Evolutionary conservation across 2,888 invertebrate species (phyloP), one percentile per base, ranked within the genome.

Genomic region (Hoplodrina blanda): DNA sequence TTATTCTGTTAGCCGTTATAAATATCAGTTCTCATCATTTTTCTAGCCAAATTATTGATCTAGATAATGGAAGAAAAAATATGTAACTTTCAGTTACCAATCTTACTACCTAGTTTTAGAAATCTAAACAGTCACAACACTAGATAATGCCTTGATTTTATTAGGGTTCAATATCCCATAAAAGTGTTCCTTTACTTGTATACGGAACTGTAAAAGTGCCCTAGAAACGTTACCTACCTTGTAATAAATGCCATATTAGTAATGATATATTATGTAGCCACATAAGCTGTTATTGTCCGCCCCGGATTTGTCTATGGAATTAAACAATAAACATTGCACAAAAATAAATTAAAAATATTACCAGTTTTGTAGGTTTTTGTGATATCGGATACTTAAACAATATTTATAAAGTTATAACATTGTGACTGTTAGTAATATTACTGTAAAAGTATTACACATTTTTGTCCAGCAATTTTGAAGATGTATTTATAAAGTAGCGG

Each of bases 401-500:
- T 65, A 17, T 25, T 20, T 37, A 54, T n/a, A 19, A 62, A 13
- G 13, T 19, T 62, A 33, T 44, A 30, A 11, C 11, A 19, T 60
- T 30, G 15, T 46, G n/a, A 69, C n/a, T 60, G 37, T 15, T 46
- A 46, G 13, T 25, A 13, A 52, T 71, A 17, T 53, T 46, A 62
- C 6, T 60, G 53, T 62, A 37, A 52, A 46, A 60, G 62, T 55
- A 60, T 60, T 30, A 69, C 44, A 30, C 11, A 20, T 52, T 13
- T 44, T n/a, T 62, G 62, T 70, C 62, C 20, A 55, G 67, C 67
- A 67, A 19, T 76, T 75, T 75, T 55, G 55, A 59, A 67, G 44
- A 68, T 67, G 53, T 73, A 73, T 74, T 49, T 61, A 19, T 55
- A 73, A 84, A 80, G 83, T 76, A 71, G 84, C 84, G 66, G 72